Evolutionary conservation across 2,888 invertebrate genomes (phyloP).

Genomic region (Rotaria sp.): DNA sequence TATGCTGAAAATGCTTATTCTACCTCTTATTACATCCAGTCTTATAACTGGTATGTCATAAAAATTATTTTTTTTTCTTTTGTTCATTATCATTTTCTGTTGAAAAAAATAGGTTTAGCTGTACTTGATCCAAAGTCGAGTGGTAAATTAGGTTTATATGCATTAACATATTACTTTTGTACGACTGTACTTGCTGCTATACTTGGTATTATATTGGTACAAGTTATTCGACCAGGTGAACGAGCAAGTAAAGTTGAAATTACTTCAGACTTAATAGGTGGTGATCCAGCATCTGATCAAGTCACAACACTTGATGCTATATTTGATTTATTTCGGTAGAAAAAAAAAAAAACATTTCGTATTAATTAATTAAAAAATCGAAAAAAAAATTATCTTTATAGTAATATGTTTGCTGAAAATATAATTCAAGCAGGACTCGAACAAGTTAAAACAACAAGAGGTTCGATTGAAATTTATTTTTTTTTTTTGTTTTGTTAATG

Average conservation of each 20-base stretch:
- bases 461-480: neutral
- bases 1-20: constrained; percentile 65
- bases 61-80: neutral
- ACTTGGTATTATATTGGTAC: constrained; percentile 37
- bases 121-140: constrained; percentile 63
- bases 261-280: neutral
- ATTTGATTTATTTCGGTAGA: constrained; percentile 34
- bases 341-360: neutral
- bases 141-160: constrained; percentile 64
- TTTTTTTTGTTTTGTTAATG: neutral
- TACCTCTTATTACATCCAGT: constrained; percentile 65
- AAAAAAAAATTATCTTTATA: constrained; percentile 44
- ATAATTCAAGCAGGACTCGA: constrained; percentile 62
- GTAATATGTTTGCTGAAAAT: constrained; percentile 64
- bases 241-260: neutral
- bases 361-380: neutral
- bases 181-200: constrained; percentile 65
- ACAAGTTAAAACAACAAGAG: constrained; percentile 48
- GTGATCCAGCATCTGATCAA: constrained; percentile 22
- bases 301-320: constrained; percentile 44
- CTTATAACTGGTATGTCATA: constrained; percentile 60
- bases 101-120: constrained; percentile 59
- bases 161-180: constrained; percentile 63
- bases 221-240: constrained; percentile 38
- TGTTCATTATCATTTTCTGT: neutral